These are phyloP conservation scores for Hipparchia semele DNA, from an alignment of 2,888 invertebrate species.

Conservation along the genomic window DNA sequence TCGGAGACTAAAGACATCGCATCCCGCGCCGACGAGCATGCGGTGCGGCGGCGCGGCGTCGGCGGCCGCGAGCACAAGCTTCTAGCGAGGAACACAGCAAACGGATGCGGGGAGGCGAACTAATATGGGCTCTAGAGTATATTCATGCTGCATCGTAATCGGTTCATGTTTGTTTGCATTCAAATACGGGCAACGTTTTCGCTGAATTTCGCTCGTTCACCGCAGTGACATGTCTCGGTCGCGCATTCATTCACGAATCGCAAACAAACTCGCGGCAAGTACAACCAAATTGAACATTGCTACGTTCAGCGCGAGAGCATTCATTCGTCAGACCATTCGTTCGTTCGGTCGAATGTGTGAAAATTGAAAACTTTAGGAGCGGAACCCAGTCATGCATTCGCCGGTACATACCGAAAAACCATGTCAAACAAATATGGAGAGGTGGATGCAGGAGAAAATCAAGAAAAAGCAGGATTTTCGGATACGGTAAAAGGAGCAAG, in stretches of 20 bases:
- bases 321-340: conserved; percentile 38
- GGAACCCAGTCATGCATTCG: conserved; percentile 49
- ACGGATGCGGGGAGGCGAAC: conserved; percentile 56
- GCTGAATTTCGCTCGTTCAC: conserved; percentile 81
- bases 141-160: conserved; percentile 65
- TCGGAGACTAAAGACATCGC: conserved; percentile 77
- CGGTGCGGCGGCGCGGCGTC: conserved; percentile 47
- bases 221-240: conserved; percentile 49
- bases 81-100: conserved; percentile 62
- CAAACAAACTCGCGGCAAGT: conserved; percentile 69
- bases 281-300: conserved; percentile 74
- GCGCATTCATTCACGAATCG: conserved; percentile 61
- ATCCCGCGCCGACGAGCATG: conserved; percentile 73
- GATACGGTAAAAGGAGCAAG: conserved; percentile 59
- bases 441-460: conserved; percentile 62
- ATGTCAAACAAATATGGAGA: conserved; percentile 53
- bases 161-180: conserved; percentile 50
- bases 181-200: conserved; percentile 58
- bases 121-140: conserved; percentile 28
- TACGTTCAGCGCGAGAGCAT: conserved; percentile 28
- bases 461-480: conserved; percentile 48
- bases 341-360: conserved; percentile 39
- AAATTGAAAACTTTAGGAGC: conserved; percentile 28
- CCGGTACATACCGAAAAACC: conserved; percentile 48
- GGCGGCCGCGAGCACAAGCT: conserved; percentile 55